A percentile compares a stretch with the other conserved stretches of the same genome.
Conservation (phyloP, 1,140 invertebrate species). For the Trinorchestia longiramus region DNA sequence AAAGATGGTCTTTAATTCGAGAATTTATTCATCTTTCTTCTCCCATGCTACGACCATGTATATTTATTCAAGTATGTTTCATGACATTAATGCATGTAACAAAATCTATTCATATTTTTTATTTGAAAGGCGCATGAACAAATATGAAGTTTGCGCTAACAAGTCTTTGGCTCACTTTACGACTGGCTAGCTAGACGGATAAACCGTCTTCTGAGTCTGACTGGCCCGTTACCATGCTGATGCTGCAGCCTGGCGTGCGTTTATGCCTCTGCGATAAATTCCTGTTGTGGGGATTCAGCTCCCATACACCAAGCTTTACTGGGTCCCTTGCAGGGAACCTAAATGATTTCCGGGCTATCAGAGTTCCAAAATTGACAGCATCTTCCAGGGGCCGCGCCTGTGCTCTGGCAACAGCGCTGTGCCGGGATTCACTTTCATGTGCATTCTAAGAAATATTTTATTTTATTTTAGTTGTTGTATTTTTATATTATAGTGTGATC, state of each 20-base stretch:
- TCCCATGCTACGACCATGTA: neutral
- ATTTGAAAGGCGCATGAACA: neutral
- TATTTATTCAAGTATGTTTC: neutral
- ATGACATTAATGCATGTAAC: neutral
- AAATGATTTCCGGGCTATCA: constrained; percentile 7
- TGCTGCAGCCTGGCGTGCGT: neutral
- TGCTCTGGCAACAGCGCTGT: no score
- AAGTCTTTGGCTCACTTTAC: neutral
- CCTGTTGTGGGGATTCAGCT: neutral
- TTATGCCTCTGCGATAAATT: neutral
- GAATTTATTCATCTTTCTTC: neutral
- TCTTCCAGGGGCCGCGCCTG: neutral
- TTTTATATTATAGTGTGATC: neutral
- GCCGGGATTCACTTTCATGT: no score
- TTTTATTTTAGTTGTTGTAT: neutral
- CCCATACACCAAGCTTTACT: neutral
- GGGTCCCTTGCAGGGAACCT: neutral
- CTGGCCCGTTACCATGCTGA: neutral
- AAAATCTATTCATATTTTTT: neutral
- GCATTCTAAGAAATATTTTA: neutral
- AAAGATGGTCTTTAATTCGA: neutral
- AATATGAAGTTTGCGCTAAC: neutral
- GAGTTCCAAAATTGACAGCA: neutral
- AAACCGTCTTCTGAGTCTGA: neutral
- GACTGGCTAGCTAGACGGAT: neutral